Percentiles rank a stretch among this genome's conserved stretches.
Evolutionary conservation across 30 jellyfish, hydroid and myxozoan species (phyloP).

Genomic region (Morbakka virulenta): DNA sequence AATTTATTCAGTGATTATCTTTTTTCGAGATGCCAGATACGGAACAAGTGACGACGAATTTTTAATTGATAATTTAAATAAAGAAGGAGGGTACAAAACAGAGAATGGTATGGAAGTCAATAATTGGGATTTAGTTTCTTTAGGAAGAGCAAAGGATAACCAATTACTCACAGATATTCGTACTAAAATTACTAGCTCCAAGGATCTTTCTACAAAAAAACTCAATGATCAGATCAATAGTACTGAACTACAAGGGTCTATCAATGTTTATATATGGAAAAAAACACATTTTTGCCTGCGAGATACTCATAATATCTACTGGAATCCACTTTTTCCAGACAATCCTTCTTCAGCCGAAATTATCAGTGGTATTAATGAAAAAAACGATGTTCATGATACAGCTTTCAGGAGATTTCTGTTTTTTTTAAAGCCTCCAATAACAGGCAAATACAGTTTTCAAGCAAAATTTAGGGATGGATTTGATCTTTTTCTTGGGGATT

Average conservation of each 20-base stretch:
- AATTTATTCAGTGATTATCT: no score
- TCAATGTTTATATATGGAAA: slow-evolving; percentile 54
- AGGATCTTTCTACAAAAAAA: no score
- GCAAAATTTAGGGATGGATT: slow-evolving; percentile 38
- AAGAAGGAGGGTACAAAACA: no score
- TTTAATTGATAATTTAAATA: no score
- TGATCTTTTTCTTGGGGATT: slow-evolving; percentile 35
- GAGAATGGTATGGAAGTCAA: no score
- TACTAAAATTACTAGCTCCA: no score
- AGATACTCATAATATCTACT: slow-evolving; percentile 31
- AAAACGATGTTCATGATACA: slow-evolving; percentile 1
- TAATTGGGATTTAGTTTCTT: no score
- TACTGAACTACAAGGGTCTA: slow-evolving; percentile 30
- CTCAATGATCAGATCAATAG: no score
- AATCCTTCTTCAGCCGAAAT: slow-evolving; percentile 52
- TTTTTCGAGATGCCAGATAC: no score
- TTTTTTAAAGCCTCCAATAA: slow-evolving; percentile 4
- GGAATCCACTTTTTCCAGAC: slow-evolving; percentile 78
- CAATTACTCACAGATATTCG: no score
- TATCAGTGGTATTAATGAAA: slow-evolving; percentile 43
- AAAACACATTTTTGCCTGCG: slow-evolving; percentile 46
- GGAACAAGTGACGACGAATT: no score
- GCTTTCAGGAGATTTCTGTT: slow-evolving; percentile 49
- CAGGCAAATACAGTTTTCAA: slow-evolving; percentile 57
- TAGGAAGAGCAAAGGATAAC: no score